A percentile compares a stretch with the other conserved stretches of the same genome.
phyloP scores from a whole-genome alignment of 1,140 invertebrate genomes.

The Bombus superbus region DNA sequence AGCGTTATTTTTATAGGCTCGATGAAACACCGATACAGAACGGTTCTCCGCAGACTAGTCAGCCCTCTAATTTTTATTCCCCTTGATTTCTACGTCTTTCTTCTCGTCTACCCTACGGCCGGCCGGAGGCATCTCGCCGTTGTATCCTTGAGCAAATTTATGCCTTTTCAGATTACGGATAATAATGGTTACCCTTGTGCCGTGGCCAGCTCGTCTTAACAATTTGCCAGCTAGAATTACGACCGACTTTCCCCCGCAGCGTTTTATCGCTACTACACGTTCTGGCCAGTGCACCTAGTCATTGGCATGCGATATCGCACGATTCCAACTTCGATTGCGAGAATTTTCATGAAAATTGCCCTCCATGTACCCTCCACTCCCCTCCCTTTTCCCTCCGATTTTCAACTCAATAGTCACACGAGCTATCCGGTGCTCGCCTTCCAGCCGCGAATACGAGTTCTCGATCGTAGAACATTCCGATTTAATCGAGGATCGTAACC shows the following conservation, averaged over 20 bases:
- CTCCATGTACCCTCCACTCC: neutral
- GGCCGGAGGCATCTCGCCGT: conserved; percentile 21
- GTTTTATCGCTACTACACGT: conserved; percentile 32
- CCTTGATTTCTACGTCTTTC: conserved; percentile 36
- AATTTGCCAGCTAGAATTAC: conserved; percentile 57
- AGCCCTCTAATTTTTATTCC: conserved; percentile 40
- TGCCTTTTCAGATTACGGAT: conserved; percentile 56
- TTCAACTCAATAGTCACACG: neutral
- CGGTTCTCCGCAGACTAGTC: neutral
- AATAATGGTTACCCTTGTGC: conserved; percentile 53
- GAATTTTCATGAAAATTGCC: neutral
- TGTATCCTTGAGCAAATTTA: conserved; percentile 53
- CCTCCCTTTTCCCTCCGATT: too few relatives aligned
- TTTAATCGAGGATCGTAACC: conserved; percentile 1
- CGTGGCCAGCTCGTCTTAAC: conserved; percentile 36
- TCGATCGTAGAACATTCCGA: neutral
- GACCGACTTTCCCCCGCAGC: conserved; percentile 35
- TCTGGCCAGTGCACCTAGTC: neutral
- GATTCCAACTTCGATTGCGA: neutral
- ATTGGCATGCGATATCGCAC: conserved; percentile 24
- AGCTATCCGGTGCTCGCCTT: neutral
- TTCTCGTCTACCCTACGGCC: neutral
- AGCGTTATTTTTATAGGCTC: neutral
- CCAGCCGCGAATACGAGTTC: neutral
- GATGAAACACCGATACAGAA: neutral